Evolutionary conservation across 2,113 vertebrate genomes (phyloP).

Genomic region (Paracanthobrama guichenoti): DNA sequence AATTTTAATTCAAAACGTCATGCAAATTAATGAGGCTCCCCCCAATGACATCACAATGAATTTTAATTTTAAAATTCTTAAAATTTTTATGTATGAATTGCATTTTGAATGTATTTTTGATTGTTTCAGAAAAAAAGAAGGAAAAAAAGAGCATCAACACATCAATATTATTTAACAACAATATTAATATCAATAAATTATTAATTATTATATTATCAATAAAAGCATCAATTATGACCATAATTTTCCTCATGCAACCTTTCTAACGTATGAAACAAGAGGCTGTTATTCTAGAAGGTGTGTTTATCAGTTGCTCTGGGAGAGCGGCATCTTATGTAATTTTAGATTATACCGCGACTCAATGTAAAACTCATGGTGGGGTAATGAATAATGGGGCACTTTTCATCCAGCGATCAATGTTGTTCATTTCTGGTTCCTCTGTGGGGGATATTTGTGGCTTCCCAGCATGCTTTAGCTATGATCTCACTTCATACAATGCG

Average conservation of each 20-base stretch:
- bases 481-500: conserved; percentile 40
- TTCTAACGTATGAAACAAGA: conserved; percentile 5
- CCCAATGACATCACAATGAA: no score
- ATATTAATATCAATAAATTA: no score
- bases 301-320: conserved; percentile 15
- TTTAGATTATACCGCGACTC: conserved; percentile 24
- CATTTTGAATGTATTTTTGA: not conserved
- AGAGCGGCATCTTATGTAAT: conserved; percentile 35
- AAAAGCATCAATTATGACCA: no score
- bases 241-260: not conserved
- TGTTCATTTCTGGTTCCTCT: conserved; percentile 4
- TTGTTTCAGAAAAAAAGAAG: no score
- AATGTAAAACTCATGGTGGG: conserved; percentile 45
- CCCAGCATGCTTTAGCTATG: conserved; percentile 50
- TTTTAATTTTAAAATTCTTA: no score
- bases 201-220: no score
- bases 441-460: conserved; percentile 47
- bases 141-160: no score
- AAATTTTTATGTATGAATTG: not conserved
- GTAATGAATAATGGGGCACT: conserved; percentile 8
- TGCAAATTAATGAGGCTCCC: no score
- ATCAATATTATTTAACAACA: no score
- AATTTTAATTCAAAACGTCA: not conserved
- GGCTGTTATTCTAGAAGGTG: conserved; percentile 37
- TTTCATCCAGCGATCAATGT: not conserved